These are phyloP conservation scores for Spilogale gracilis DNA, from an alignment of 2,113 vertebrate species.

Conservation along the genomic window DNA sequence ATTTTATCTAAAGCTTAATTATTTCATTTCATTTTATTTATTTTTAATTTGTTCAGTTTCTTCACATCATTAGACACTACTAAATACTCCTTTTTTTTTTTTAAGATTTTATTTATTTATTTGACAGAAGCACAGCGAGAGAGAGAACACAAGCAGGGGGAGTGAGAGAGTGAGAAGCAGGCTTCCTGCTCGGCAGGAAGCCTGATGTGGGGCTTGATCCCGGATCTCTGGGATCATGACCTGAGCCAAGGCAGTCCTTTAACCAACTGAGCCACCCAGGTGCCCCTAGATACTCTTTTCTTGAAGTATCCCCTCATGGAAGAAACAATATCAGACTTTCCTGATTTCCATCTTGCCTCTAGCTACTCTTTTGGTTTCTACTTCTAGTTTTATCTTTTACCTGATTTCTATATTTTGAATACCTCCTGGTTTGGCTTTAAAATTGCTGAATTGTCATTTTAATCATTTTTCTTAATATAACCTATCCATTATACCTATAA, in stretches of 20 bases:
- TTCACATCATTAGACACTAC: not conserved
- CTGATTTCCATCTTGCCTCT: not conserved
- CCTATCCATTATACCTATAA: not conserved
- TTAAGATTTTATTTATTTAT: not conserved
- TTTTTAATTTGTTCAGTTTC: not conserved
- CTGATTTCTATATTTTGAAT: not conserved
- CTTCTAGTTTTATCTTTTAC: not conserved
- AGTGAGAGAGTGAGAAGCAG: too few relatives aligned
- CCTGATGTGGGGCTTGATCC: too few relatives aligned
- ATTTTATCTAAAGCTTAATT: conserved; percentile 40
- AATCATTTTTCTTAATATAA: not conserved
- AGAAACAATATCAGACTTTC: not conserved
- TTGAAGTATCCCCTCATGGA: not conserved
- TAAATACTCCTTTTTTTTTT: not conserved
- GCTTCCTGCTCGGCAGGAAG: too few relatives aligned
- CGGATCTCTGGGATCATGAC: too few relatives aligned
- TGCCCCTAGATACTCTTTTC: not conserved
- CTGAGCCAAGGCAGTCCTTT: too few relatives aligned
- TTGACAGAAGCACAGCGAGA: too few relatives aligned
- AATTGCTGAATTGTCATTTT: not conserved
- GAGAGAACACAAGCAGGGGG: too few relatives aligned
- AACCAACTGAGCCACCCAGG: too few relatives aligned
- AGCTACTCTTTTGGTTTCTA: not conserved
- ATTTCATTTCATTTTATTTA: not conserved
- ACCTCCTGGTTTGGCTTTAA: not conserved